Evolutionary conservation across 2,888 invertebrate species (phyloP).

Genomic region (Dioctria rufipes): DNA sequence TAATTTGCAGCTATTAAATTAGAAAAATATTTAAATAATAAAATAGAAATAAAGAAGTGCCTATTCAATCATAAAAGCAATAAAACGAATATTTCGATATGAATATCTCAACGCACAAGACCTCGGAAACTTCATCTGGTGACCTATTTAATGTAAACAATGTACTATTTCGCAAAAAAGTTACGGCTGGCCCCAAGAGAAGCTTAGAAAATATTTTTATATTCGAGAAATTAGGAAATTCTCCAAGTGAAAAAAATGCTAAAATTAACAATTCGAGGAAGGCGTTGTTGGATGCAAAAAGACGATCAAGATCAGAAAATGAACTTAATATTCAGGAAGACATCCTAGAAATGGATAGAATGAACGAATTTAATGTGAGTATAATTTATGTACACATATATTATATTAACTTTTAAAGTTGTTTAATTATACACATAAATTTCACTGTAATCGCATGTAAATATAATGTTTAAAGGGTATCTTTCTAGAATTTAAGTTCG

Average conservation of each 20-base stretch:
- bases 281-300: slow-evolving; percentile 10
- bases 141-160: slow-evolving; percentile 32
- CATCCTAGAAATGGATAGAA: background rate
- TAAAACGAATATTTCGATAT: background rate
- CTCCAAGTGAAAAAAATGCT: background rate
- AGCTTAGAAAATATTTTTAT: slow-evolving; percentile 43
- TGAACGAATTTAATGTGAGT: slow-evolving; percentile 44
- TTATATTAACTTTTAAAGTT: no score
- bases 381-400: background rate
- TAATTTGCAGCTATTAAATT: slow-evolving; percentile 5
- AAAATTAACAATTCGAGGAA: background rate
- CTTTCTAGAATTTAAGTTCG: no score
- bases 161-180: slow-evolving; percentile 6
- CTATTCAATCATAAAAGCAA: slow-evolving; percentile 17
- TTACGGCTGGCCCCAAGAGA: background rate
- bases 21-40: slow-evolving; percentile 26
- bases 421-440: no score
- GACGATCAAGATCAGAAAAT: slow-evolving; percentile 33
- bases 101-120: slow-evolving; percentile 26
- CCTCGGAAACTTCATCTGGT: background rate
- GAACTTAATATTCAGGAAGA: slow-evolving; percentile 21
- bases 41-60: slow-evolving; percentile 13
- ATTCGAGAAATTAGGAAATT: background rate
- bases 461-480: no score
- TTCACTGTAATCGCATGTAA: no score